These are phyloP conservation scores for Neelides sp. DNA, from an alignment of 1,140 invertebrate genomes.

Conservation along the genomic window DNA sequence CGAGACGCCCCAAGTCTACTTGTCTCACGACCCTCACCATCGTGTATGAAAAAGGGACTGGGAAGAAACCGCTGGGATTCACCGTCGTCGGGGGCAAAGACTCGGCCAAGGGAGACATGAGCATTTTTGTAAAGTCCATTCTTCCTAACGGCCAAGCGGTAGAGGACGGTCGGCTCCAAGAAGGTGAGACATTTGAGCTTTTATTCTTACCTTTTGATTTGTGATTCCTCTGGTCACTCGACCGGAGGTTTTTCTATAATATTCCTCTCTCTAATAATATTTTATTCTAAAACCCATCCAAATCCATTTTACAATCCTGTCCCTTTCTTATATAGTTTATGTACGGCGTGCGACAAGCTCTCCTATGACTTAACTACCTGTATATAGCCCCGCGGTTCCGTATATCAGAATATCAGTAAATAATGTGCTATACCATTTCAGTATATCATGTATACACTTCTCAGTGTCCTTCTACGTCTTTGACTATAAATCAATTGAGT, in stretches of 20 bases:
- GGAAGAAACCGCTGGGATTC: slow-evolving; percentile 55
- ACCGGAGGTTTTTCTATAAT: not conserved
- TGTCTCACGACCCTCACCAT: slow-evolving; percentile 34
- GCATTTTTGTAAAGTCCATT: slow-evolving; percentile 59
- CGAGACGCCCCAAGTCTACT: slow-evolving; percentile 33
- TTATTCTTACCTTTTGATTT: not conserved
- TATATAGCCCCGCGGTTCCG: too few relatives aligned
- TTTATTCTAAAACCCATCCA: not conserved
- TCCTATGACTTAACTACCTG: too few relatives aligned
- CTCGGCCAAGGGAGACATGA: slow-evolving; percentile 54
- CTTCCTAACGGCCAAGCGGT: slow-evolving; percentile 56
- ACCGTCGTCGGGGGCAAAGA: slow-evolving; percentile 61
- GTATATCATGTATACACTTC: too few relatives aligned
- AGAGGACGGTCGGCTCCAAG: slow-evolving; percentile 50
- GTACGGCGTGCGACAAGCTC: too few relatives aligned
- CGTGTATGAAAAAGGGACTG: slow-evolving; percentile 49
- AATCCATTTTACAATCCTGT: not conserved
- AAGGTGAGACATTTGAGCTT: slow-evolving; percentile 49
- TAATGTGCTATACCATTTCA: too few relatives aligned
- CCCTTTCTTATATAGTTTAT: too few relatives aligned
- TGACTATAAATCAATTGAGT: too few relatives aligned
- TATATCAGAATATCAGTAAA: too few relatives aligned
- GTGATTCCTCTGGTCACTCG: not conserved
- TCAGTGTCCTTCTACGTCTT: too few relatives aligned
- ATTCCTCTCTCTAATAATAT: not conserved